Evolutionary conservation across 2,113 vertebrate species (phyloP), one percentile per base, ranked within the genome.

Genomic region (Rhodinocichla rosea): DNA sequence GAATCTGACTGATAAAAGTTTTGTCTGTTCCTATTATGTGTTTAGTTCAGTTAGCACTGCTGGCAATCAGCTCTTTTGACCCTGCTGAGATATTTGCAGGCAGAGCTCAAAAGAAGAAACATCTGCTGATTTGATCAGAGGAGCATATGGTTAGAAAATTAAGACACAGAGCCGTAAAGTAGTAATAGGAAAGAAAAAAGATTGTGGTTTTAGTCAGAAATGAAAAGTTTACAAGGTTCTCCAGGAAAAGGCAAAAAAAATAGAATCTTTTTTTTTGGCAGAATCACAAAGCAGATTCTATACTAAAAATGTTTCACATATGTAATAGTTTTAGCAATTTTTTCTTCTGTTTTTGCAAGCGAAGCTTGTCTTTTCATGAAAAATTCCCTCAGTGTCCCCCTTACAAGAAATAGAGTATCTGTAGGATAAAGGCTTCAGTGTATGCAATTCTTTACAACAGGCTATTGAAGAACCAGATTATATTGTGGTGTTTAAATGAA

Each of bases 111-210:
- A 63, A 68, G 47, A 83, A 83, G 37, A 83, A 92, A 88, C 64
- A 83, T 83, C 94, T 96, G 92, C 55, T 92, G 83, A 83, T 83
- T 86, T 87, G 47, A 89, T 86, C 82, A 80, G 50, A 74, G 26
- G 17, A 93, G 30, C 68, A 92, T 95, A 94, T 89, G 79, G n/a
- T 75, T 86, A 89, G n/a, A 44, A 93, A 96, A 96, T 96, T 94
- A 92, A 81, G 85, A 95, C 60, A 32, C 93, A 56, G 47, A 87
- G 68, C 26, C 0, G 0, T 71, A 60, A 94, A 83, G 40, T 45
- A 70, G 37, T 63, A 90, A 86, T 37, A 83, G 1, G 3, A 88
- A 90, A 90, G 23, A 42, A 95, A 94, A 69, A 86, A 74, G 26
- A 64, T 11, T 63, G 28, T 22, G 20, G 24, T 28, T 90, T 80